Evolutionary conservation across 2,888 invertebrate species (phyloP), one percentile per base, ranked within the genome.

Genomic region (Chloroclysta siterata): DNA sequence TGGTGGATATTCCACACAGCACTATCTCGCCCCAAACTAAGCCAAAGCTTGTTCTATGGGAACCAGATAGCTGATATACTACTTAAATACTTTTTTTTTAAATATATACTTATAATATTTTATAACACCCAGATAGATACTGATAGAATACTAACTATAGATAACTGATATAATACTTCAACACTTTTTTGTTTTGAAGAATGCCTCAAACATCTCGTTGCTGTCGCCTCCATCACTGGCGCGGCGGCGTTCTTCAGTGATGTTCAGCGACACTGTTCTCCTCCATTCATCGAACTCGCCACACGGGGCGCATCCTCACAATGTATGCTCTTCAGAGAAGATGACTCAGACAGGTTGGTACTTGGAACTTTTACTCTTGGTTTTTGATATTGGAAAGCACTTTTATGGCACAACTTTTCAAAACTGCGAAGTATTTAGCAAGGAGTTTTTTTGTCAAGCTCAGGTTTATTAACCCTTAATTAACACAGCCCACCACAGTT

Each of bases 221-320:
- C 89, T 97, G 56, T 96, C 96, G 72, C 97, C 97, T 50, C 96
- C 96, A 36, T 95, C 95, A 57, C 93, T 95, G 61, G 95, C 95
- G 71, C 94, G 96, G 15, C 94, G 97, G 15, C 93, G 97, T 56
- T 97, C 97, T 46, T 97, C 97, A 70, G 97, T 97, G 66, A 97
- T 97, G 97, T 97, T 97, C 90, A 97, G 96, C 80, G 97, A 97
- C 81, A 96, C 97, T 41, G 96, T 97, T 13, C 92, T 97, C 46
- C 94, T 97, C 39, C 97, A 97, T 0, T 88, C 22, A 22, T 22
- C 89, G 2, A 88, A 79, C 66, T 79, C 85, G 15, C 86, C 83
- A 61, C 87, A 85, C 63, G 75, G 81, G 5, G 84, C 82, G 0
- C 88, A 88, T 66, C 90, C 90, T 0, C 88, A 90, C 67, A 93